Base-by-base conservation (phyloP, 1,140 invertebrate species). In the Ylistrum balloti region DNA sequence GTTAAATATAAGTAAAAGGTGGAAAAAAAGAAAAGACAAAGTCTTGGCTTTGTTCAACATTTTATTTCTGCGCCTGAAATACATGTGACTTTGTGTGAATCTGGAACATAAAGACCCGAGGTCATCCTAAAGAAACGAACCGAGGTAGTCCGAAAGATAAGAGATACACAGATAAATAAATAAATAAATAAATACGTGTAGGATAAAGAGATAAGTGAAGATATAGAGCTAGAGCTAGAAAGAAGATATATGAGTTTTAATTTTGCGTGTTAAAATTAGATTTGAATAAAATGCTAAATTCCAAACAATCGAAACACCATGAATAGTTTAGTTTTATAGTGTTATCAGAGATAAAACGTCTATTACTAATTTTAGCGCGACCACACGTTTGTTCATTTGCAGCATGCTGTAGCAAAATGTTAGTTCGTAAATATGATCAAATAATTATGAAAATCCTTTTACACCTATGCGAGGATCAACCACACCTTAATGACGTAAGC, bases 61-160 rank as follows among this genome's bases (percentile, higher is more conserved):
- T 74, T 74, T 74, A 74, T 74, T 74, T 74, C 56, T 74, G 56
- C 56, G 56, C n/a, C 56, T 74, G 56, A 74, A 74, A 74, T 74
- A 74, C 56, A 74, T 74, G 56, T 74, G 56, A 74, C 17, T n/a
- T 1, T 74, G 56, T 74, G 56, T 74, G 56, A 28, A 74, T 74
- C 56, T 74, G 56, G n/a, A 28, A 74, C 56, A 74, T 74, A 74
- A 74, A 74, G 56, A 74, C 56, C n/a, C 56, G 56, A 74, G 56
- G 56, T 74, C 56, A 74, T 74, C 56, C 56, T 74, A 74, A 28
- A 28, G 56, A 74, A 74, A 74, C 56, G 56, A 74, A 74, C 56
- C 56, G 56, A 74, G 56, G 56, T 74, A 74, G 56, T 74, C 56
- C 56, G n/a, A 74, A 74, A 74, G 56, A 28, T 28, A 3, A 74